These are phyloP conservation scores for Neodiprion virginianus DNA, from an alignment of 1,140 invertebrate species.

Conservation along the genomic window DNA sequence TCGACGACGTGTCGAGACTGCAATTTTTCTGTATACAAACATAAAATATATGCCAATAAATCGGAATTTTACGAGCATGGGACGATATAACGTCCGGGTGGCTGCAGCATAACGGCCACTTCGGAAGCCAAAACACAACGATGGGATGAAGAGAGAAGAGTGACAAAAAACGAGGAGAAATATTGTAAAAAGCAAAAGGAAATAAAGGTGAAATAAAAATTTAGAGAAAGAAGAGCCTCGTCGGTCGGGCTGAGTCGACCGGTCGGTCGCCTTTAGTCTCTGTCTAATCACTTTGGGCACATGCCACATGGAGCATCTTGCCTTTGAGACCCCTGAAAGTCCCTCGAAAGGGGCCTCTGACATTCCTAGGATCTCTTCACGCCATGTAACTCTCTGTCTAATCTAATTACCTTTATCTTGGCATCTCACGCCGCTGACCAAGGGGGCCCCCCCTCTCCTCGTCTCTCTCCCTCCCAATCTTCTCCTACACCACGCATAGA, in stretches of 20 bases:
- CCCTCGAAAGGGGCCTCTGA: background rate
- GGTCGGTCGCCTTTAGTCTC: constrained; percentile 3
- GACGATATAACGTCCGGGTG: background rate
- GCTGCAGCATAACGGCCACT: background rate
- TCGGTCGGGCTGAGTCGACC: background rate
- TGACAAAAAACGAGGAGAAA: too few species aligned
- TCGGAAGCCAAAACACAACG: background rate
- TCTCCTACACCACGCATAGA: constrained; percentile 13
- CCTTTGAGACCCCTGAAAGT: background rate
- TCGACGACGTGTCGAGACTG: background rate
- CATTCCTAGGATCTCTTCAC: constrained; percentile 7
- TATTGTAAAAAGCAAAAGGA: background rate
- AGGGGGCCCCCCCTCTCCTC: constrained; percentile 5
- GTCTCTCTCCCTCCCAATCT: constrained; percentile 15
- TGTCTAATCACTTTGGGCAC: background rate
- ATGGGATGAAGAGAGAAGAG: too few species aligned
- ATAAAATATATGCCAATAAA: background rate
- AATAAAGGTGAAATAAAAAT: background rate
- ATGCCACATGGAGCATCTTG: background rate
- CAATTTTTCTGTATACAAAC: background rate
- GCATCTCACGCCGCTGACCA: constrained; percentile 1
- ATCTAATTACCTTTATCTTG: constrained; percentile 7
- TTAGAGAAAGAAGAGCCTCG: background rate
- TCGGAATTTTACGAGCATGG: background rate
- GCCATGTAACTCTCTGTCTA: constrained; percentile 7